These are phyloP conservation scores for Hirudo medicinalis DNA, from an alignment of 1,140 invertebrate species.

Conservation along the genomic window DNA sequence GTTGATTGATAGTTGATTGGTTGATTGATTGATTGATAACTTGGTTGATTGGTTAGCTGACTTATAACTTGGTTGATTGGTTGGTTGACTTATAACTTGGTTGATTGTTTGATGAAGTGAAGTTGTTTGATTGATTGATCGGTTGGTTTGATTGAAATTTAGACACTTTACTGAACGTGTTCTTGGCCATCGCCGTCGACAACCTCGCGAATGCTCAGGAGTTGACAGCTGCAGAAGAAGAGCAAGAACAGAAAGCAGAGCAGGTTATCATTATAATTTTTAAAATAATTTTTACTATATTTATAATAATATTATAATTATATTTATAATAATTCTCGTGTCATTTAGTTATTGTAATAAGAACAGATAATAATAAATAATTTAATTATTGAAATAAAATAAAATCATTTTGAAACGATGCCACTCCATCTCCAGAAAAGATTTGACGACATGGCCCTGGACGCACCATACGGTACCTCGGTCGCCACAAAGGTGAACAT, in stretches of 20 bases:
- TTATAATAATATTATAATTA: background rate
- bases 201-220: conserved; percentile 22
- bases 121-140: no score
- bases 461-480: conserved; percentile 19
- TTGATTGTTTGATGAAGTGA: no score
- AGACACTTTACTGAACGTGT: conserved; percentile 90
- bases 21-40: no score
- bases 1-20: no score
- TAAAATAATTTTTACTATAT: background rate
- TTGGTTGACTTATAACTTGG: no score
- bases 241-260: conserved; percentile 8
- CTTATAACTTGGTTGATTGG: no score
- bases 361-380: background rate
- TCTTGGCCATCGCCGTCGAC: conserved; percentile 89
- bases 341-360: background rate
- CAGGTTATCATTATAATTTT: conserved; percentile 6
- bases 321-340: background rate
- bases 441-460: conserved; percentile 1
- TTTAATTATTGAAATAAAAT: no score
- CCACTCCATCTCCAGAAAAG: background rate
- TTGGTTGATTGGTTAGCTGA: no score
- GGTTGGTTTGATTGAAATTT: background rate
- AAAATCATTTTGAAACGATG: no score
- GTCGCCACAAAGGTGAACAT: conserved; percentile 36
- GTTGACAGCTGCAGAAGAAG: conserved; percentile 17